Conservation (phyloP, 2,888 invertebrate genomes). For the Phortica okadai region DNA sequence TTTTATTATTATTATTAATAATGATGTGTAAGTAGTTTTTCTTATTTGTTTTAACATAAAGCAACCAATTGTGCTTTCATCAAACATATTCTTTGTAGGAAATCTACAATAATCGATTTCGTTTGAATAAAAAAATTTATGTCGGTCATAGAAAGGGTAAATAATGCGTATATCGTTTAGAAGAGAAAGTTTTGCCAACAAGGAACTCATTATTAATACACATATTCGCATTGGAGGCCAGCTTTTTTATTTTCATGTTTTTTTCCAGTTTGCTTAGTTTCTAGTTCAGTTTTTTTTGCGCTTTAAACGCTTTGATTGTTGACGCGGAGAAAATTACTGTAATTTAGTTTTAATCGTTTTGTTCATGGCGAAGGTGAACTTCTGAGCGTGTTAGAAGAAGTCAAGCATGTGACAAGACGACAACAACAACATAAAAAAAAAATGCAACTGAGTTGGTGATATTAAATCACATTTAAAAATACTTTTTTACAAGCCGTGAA, state of each 20-base stretch:
- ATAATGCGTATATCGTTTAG: constrained; percentile 19
- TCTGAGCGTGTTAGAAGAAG: constrained; percentile 22
- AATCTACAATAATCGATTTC: neutral
- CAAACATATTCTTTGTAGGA: no score
- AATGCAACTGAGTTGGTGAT: no score
- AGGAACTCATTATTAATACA: constrained; percentile 40
- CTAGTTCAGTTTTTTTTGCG: constrained; percentile 44
- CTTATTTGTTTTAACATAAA: no score
- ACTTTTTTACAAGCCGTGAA: no score
- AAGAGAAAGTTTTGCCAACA: constrained; percentile 58
- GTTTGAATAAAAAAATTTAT: constrained; percentile 39
- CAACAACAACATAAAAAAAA: no score
- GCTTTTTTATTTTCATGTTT: constrained; percentile 24
- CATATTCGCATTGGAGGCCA: neutral
- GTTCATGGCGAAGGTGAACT: constrained; percentile 44
- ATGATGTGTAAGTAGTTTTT: no score
- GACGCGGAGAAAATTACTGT: constrained; percentile 42
- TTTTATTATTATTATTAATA: no score
- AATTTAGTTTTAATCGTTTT: constrained; percentile 30
- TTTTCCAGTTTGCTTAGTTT: neutral
- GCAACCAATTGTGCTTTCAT: no score
- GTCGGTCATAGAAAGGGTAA: constrained; percentile 55
- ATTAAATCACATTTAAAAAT: no score
- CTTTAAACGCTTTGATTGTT: constrained; percentile 19
- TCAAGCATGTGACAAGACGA: no score